Percentiles rank a stretch among this genome's conserved stretches.
phyloP scores from a whole-genome alignment of 2,888 invertebrate genomes.

The Hypolimnas misippus region DNA sequence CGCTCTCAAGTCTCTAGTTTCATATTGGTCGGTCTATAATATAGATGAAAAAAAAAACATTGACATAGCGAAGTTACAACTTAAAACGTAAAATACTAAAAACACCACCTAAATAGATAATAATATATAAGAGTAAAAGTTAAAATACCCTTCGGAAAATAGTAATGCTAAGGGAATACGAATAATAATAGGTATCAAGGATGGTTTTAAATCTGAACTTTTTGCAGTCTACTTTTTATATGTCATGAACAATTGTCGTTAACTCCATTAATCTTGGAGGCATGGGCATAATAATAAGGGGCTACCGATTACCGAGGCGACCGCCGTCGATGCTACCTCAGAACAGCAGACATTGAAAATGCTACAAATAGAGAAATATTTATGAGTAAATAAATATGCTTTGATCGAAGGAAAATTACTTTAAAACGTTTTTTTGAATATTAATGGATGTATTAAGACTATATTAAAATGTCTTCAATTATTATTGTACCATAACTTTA shows the following conservation, averaged over 20 bases:
- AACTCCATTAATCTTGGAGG: slow-evolving; percentile 48
- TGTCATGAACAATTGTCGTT: slow-evolving; percentile 45
- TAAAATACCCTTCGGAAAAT: not conserved
- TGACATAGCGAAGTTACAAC: too few species aligned
- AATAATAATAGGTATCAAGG: slow-evolving; percentile 3
- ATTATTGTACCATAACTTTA: too few species aligned
- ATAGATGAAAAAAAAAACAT: too few species aligned
- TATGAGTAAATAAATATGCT: too few species aligned
- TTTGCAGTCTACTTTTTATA: slow-evolving; percentile 33
- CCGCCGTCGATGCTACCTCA: slow-evolving; percentile 49
- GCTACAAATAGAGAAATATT: not conserved
- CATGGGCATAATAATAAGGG: slow-evolving; percentile 51
- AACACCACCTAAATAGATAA: too few species aligned
- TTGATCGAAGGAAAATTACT: too few species aligned
- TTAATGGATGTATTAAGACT: too few species aligned
- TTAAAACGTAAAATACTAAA: too few species aligned
- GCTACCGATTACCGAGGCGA: slow-evolving; percentile 43
- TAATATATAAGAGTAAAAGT: not conserved
- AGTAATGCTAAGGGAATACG: not conserved
- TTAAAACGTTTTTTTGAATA: too few species aligned
- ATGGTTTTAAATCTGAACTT: slow-evolving; percentile 12
- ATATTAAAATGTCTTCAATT: too few species aligned
- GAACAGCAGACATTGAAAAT: slow-evolving; percentile 12
- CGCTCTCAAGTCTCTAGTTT: too few species aligned
- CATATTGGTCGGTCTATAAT: too few species aligned